Conservation (phyloP, 92 coral and sea anemone species). For the Montipora capitata region DNA sequence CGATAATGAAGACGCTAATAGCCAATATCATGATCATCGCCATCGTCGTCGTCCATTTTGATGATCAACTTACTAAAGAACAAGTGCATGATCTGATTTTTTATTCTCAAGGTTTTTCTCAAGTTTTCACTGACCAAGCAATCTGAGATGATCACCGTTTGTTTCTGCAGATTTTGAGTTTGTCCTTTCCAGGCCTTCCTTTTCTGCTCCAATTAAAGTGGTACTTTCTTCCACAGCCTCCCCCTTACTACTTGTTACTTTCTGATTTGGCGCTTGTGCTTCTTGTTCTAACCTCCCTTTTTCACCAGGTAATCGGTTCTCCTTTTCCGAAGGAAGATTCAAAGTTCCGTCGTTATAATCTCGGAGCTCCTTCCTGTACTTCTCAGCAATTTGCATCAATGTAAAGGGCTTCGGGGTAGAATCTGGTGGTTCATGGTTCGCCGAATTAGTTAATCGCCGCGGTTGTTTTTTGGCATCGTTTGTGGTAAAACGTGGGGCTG, state of each 20-base stretch:
- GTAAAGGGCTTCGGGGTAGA: constrained; percentile 57
- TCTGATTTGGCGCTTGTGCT: not conserved
- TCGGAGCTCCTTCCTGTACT: constrained; percentile 76
- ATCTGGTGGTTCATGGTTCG: constrained; percentile 37
- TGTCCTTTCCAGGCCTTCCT: not conserved
- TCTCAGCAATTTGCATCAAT: constrained; percentile 82
- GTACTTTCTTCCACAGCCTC: not conserved
- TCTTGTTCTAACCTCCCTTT: not conserved
- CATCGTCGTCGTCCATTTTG: no score
- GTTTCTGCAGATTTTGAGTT: not conserved
- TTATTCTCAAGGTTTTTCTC: no score
- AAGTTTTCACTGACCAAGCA: no score
- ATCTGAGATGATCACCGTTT: not conserved
- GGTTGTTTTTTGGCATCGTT: not conserved
- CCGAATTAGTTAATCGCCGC: constrained; percentile 1
- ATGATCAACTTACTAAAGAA: no score
- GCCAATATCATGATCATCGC: no score
- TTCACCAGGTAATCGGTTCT: not conserved
- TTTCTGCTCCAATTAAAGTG: not conserved
- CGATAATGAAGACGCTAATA: no score
- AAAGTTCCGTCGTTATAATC: constrained; percentile 35
- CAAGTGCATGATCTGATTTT: no score
- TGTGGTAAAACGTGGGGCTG: constrained; percentile 74
- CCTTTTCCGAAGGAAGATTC: constrained; percentile 11
- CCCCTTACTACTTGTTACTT: not conserved